Conservation (phyloP, 1,140 invertebrate genomes). For the Drosophila sp. region DNA sequence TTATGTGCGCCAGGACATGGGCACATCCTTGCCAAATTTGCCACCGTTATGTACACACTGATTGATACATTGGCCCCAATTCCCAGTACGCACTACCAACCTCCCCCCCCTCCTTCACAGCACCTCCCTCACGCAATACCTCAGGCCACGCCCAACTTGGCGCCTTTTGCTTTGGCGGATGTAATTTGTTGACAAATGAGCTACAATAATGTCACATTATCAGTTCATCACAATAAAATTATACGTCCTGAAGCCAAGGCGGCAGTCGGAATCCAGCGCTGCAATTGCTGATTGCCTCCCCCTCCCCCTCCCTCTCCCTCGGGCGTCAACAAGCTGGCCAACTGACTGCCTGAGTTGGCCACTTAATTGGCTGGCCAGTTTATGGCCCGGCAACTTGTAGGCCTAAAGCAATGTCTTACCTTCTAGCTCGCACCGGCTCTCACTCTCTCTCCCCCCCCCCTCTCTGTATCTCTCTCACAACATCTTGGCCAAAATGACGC, state of each 20-base stretch:
- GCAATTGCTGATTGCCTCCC: slow-evolving; percentile 42
- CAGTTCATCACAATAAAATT: slow-evolving; percentile 83
- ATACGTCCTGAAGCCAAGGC: slow-evolving; percentile 51
- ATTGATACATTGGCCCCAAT: slow-evolving; percentile 67
- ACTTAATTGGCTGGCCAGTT: slow-evolving; percentile 50
- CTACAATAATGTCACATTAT: slow-evolving; percentile 82
- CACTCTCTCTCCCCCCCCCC: background rate
- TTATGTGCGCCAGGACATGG: slow-evolving; percentile 52
- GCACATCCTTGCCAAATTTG: slow-evolving; percentile 45
- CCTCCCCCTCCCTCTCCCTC: no score
- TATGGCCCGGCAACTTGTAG: slow-evolving; percentile 11
- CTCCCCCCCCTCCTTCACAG: background rate
- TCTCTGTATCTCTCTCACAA: background rate
- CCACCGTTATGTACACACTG: slow-evolving; percentile 60
- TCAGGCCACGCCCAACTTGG: slow-evolving; percentile 45
- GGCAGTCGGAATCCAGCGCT: slow-evolving; percentile 2
- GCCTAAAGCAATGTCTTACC: slow-evolving; percentile 26
- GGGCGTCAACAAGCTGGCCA: background rate
- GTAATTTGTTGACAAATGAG: slow-evolving; percentile 83
- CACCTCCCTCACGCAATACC: no score
- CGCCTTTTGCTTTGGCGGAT: slow-evolving; percentile 40
- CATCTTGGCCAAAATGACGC: slow-evolving; percentile 17
- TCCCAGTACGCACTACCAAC: background rate
- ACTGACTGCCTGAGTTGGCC: slow-evolving; percentile 14
- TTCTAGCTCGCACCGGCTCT: background rate